phyloP scores from a whole-genome alignment of 2,888 invertebrate species.

The Saturnia pavonia region DNA sequence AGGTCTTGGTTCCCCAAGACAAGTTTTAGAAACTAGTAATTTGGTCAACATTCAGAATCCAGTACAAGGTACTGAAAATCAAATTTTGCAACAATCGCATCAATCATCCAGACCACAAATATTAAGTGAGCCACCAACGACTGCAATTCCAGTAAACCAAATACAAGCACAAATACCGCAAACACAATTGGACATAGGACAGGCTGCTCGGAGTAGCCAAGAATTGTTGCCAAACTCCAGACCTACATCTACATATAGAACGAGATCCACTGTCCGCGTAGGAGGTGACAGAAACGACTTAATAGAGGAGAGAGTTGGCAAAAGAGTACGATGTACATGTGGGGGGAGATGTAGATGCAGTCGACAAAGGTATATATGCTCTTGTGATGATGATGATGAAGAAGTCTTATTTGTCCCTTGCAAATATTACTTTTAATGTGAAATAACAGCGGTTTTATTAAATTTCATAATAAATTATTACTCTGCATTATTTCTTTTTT shows the following conservation, averaged over 20 bases:
- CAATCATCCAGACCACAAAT: neutral
- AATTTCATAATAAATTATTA: neutral
- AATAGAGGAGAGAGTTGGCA: neutral
- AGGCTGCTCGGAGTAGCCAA: neutral
- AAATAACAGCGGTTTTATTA: neutral
- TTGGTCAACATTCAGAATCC: neutral
- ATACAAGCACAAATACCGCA: neutral
- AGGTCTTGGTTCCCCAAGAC: neutral
- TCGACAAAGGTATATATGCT: slow-evolving; percentile 27
- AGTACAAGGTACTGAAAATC: neutral
- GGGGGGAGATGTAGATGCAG: neutral
- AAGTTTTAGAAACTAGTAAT: neutral
- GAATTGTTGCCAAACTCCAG: neutral
- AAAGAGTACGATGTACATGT: neutral
- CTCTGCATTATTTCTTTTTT: neutral
- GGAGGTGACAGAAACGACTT: neutral
- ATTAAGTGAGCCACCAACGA: neutral
- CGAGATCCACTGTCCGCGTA: neutral
- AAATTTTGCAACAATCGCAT: neutral
- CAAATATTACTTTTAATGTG: slow-evolving; percentile 3
- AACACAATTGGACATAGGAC: neutral
- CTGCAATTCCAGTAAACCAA: neutral
- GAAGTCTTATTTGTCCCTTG: slow-evolving; percentile 35
- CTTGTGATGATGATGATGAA: slow-evolving; percentile 30
- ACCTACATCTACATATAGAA: neutral